A percentile compares a stretch with the other conserved stretches of the same genome.
phyloP scores from a whole-genome alignment of 2,113 vertebrate species.

The Pristiophorus japonicus region DNA sequence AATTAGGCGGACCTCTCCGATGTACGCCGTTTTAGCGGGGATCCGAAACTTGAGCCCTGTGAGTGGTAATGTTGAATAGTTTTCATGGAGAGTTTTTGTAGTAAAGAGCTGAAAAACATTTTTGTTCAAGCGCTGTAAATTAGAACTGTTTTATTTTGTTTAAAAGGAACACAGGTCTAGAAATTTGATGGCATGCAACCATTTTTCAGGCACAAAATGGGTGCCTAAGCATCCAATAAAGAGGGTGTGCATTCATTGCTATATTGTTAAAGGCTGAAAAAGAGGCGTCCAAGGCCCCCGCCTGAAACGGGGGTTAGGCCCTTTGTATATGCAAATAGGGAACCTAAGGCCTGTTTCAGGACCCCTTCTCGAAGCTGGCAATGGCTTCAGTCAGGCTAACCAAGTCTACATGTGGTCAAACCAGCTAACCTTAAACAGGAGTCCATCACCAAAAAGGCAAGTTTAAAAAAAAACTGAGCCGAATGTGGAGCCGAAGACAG shows the following conservation, averaged over 20 bases:
- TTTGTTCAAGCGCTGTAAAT: too few species aligned
- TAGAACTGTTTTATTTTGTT: background rate
- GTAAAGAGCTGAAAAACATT: too few species aligned
- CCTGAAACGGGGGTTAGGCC: background rate
- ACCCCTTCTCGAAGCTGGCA: background rate
- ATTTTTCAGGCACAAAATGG: background rate
- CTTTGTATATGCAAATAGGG: background rate
- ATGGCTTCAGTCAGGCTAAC: background rate
- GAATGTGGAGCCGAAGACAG: background rate
- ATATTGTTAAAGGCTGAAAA: background rate
- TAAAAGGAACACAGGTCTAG: background rate
- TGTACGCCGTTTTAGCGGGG: too few species aligned
- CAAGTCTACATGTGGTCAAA: background rate
- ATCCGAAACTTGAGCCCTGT: too few species aligned
- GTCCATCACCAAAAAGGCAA: background rate
- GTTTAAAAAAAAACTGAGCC: background rate
- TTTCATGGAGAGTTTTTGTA: too few species aligned
- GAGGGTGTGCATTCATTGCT: background rate
- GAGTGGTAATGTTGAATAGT: too few species aligned
- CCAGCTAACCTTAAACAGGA: background rate
- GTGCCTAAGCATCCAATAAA: background rate
- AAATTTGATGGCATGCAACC: background rate
- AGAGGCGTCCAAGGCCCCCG: background rate
- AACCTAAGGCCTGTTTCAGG: background rate
- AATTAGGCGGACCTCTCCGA: too few species aligned